phyloP scores from a whole-genome alignment of 2,797 vertebrate species.

The Lemur catta region DNA sequence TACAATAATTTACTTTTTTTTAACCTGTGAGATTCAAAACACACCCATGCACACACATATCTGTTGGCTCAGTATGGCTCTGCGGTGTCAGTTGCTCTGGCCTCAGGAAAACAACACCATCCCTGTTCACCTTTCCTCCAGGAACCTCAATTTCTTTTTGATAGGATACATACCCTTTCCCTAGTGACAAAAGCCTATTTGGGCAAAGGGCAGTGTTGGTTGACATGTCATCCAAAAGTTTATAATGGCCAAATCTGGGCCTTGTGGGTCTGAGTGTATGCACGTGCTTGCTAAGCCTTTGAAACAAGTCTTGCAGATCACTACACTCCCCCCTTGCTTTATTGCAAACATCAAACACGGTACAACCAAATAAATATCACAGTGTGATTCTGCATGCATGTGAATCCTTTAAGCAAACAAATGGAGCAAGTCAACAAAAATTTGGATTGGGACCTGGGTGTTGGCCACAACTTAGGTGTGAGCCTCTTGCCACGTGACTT shows the following conservation, averaged over 20 bases:
- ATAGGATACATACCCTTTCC: background rate
- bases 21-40: background rate
- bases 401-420: background rate
- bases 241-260: background rate
- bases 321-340: background rate
- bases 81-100: background rate
- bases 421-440: conserved; percentile 19
- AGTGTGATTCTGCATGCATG: background rate
- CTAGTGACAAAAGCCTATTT: background rate
- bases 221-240: background rate
- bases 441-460: background rate
- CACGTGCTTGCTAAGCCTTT: background rate
- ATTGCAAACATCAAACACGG: background rate
- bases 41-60: background rate
- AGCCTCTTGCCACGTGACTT: background rate
- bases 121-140: background rate
- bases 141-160: background rate
- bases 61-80: background rate
- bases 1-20: background rate
- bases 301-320: background rate
- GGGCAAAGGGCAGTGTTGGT: background rate
- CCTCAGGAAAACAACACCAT: background rate
- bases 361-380: background rate
- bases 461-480: background rate
- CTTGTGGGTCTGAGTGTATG: background rate